A percentile compares a stretch with the other conserved stretches of the same genome.
phyloP scores from a whole-genome alignment of 2,888 invertebrate species.

The Epistrophe grossulariae region DNA sequence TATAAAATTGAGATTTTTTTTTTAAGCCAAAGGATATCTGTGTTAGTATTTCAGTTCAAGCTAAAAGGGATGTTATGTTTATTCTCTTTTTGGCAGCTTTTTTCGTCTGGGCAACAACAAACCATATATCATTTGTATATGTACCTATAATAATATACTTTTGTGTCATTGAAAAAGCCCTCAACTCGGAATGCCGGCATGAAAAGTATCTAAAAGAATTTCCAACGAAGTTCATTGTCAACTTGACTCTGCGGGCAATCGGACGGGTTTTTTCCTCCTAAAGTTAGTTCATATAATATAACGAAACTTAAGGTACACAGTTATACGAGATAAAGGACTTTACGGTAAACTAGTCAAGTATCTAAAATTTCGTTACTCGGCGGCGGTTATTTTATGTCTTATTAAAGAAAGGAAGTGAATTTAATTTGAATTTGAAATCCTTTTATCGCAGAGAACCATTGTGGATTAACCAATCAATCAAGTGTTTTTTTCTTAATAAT shows the following conservation, averaged over 20 bases:
- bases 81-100: slow-evolving; percentile 31
- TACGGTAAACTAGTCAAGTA: neutral
- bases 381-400: slow-evolving; percentile 15
- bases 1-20: neutral
- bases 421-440: slow-evolving; percentile 38
- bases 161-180: slow-evolving; percentile 55
- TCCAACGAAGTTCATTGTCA: slow-evolving; percentile 73
- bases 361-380: slow-evolving; percentile 20
- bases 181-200: slow-evolving; percentile 61
- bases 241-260: slow-evolving; percentile 70
- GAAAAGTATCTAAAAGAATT: slow-evolving; percentile 69
- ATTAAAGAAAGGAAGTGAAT: neutral
- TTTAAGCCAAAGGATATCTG: slow-evolving; percentile 17
- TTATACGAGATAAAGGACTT: slow-evolving; percentile 10
- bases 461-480: slow-evolving; percentile 13
- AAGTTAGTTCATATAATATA: neutral
- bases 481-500: neutral
- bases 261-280: slow-evolving; percentile 50
- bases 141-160: slow-evolving; percentile 3
- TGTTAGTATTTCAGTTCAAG: slow-evolving; percentile 6
- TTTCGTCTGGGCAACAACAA: slow-evolving; percentile 13
- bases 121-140: too few relatives aligned
- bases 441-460: neutral
- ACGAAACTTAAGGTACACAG: neutral
- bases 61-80: neutral